Evolutionary conservation across 23 tunicate species (phyloP).

Genomic region (Ascidia mentula): DNA sequence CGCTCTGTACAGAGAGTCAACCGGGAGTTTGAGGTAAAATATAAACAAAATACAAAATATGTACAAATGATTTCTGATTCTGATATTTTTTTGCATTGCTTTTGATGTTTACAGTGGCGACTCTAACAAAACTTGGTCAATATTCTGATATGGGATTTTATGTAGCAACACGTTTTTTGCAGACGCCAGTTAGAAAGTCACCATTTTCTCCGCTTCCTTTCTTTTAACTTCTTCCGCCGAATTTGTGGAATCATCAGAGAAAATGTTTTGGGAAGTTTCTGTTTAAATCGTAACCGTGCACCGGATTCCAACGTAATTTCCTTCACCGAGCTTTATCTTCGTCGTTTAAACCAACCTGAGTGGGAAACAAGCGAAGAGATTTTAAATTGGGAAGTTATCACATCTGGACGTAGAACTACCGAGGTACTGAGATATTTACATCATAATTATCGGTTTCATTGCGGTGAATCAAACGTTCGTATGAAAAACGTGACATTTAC

Average conservation of each 20-base stretch:
- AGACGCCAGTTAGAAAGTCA: neutral
- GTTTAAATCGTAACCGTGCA: neutral
- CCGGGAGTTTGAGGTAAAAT: neutral
- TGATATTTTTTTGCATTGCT: too few species aligned
- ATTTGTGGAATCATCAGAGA: neutral
- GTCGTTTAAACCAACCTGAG: neutral
- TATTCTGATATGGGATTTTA: too few species aligned
- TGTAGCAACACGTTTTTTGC: neutral
- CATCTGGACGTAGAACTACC: neutral
- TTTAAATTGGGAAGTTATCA: neutral
- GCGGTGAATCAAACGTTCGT: too few species aligned
- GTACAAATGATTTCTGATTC: too few species aligned
- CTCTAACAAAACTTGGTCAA: too few species aligned
- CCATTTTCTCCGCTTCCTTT: neutral
- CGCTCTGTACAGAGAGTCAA: neutral
- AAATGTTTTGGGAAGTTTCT: neutral
- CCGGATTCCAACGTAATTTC: neutral
- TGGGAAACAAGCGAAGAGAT: neutral
- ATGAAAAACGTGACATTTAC: too few species aligned
- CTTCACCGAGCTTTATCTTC: neutral
- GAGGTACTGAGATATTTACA: neutral
- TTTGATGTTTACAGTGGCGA: too few species aligned
- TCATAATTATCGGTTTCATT: too few species aligned
- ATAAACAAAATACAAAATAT: too few species aligned
- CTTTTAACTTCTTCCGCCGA: neutral